Base-by-base conservation (phyloP, 2,888 invertebrate species). In the Ophonus ardosiacus region DNA sequence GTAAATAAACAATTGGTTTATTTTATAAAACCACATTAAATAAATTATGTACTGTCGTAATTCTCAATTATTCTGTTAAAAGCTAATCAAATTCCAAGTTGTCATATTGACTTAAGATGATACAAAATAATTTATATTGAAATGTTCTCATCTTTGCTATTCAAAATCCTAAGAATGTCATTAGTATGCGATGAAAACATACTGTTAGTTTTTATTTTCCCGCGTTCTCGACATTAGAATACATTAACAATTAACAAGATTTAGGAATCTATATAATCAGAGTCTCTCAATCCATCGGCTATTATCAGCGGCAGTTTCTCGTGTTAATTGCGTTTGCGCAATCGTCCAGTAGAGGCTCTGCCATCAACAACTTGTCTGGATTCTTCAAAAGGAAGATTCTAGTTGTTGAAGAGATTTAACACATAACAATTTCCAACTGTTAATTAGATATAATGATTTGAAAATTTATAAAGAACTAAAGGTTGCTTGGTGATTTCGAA, bases 191-290 rank as follows among this genome's bases (percentile, higher is more conserved):
- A 10, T 51, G 8, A 8, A 8, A 51, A 51, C 43, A 6, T 51
- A 51, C 43, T 51, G 43, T 51, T 51, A 51, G 43, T 51, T 13
- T 13, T 51, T 13, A 51, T 8, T 13, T 6, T 31, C 31, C 31
- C 8, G 13, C 43, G 43, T 51, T 51, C 2, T 13, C 43, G 13
- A 61, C 18, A 18, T 61, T 18, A 61, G 59, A 61, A 61, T 61
- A 18, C 59, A 18, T 61, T 61, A 61, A 61, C 59, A 61, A 18
- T 61, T 61, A 61, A 61, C 59, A 61, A 61, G 59, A 61, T 61
- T 61, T 18, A 61, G 18, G 59, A 61, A 61, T 61, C 18, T 15
- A 61, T 61, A 61, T 17, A 61, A 61, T 18, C 17, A 18, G 59
- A 61, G 59, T 61, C 59, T 18, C 18, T 61, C 8, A 61, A 61